phyloP scores from a whole-genome alignment of 2,113 vertebrate species.

The Halichoerus grypus region DNA sequence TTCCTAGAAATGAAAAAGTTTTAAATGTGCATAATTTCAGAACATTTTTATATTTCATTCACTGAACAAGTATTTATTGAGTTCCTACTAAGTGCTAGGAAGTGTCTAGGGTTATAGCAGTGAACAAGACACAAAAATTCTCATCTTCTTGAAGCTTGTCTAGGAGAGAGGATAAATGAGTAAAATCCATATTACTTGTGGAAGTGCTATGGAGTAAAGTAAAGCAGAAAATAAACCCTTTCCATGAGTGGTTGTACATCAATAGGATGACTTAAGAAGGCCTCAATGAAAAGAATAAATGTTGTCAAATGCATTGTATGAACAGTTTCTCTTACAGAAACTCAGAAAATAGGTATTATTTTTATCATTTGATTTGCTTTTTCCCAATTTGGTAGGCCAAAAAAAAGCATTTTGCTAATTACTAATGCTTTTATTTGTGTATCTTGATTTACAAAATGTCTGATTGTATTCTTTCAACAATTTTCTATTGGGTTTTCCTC shows the following conservation, averaged over 20 bases:
- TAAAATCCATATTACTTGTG: background rate
- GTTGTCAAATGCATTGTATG: background rate
- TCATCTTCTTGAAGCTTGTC: background rate
- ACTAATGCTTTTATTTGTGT: background rate
- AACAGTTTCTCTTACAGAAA: background rate
- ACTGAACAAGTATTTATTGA: background rate
- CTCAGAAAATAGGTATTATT: background rate
- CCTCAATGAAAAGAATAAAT: background rate
- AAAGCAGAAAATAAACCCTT: background rate
- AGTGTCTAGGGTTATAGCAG: background rate
- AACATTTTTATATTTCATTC: background rate
- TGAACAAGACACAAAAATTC: background rate
- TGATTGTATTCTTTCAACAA: slow-evolving; percentile 8
- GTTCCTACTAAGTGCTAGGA: background rate
- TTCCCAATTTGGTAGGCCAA: background rate
- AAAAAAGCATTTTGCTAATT: background rate
- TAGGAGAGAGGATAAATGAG: background rate
- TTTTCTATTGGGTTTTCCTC: background rate
- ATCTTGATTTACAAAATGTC: background rate
- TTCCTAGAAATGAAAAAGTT: background rate
- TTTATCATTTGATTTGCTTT: slow-evolving; percentile 1
- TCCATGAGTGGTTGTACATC: background rate
- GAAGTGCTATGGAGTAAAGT: background rate
- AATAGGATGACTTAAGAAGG: background rate
- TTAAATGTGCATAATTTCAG: background rate